Evolutionary conservation across 2,113 vertebrate species (phyloP).

Genomic region (Lepidiolamprologus cunningtoni): DNA sequence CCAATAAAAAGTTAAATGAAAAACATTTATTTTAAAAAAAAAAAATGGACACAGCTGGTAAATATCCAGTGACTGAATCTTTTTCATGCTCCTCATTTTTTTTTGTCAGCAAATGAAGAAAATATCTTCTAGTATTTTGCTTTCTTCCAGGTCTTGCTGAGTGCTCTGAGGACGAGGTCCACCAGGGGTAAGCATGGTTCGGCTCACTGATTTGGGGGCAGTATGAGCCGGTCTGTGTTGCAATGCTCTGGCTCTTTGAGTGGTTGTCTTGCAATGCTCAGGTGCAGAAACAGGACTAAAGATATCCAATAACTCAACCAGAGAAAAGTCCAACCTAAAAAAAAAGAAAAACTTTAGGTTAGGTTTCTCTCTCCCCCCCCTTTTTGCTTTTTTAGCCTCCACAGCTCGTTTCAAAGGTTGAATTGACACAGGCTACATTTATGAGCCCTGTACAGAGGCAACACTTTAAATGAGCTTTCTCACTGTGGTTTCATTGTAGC

Average conservation of each 20-base stretch:
- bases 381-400: not conserved
- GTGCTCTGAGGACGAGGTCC: slow-evolving; percentile 4
- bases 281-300: slow-evolving; percentile 67
- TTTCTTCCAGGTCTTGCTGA: slow-evolving; percentile 77
- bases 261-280: not conserved
- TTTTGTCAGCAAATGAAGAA: slow-evolving; percentile 85
- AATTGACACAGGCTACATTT: not conserved
- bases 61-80: not conserved
- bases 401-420: not conserved
- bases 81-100: not conserved
- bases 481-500: not conserved
- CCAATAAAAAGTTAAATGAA: not conserved
- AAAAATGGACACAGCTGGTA: not conserved
- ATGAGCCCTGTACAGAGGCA: not conserved
- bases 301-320: slow-evolving; percentile 78
- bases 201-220: not conserved
- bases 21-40: not conserved
- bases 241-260: not conserved
- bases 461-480: not conserved
- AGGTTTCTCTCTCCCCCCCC: not conserved
- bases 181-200: not conserved
- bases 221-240: not conserved
- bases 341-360: not conserved
- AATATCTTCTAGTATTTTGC: slow-evolving; percentile 86
- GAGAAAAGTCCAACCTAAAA: slow-evolving; percentile 75